Base-by-base conservation (phyloP, 2,888 invertebrate genomes). In the Frankliniella intonsa region DNA sequence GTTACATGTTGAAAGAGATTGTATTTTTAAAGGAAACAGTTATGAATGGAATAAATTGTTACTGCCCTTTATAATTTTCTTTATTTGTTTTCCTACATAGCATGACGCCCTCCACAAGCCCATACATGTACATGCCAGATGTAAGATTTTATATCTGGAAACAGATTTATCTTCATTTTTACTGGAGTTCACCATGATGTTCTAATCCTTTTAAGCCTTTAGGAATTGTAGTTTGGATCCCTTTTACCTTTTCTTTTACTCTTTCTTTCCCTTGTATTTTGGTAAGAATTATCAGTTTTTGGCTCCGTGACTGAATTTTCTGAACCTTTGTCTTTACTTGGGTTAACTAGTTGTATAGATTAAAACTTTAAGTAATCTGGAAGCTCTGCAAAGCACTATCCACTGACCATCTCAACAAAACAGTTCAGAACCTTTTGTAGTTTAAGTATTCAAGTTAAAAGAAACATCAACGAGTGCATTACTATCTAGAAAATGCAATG, bases 11-110 rank as follows among this genome's bases (percentile, higher is more conserved):
- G 69, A 76, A 76, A 76, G 69, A 76, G 69, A 76, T 76, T 76
- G 69, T 76, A 76, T 76, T 76, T 76, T 76, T 76, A 76, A 76
- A 76, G 69, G 25, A 76, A 76, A 76, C 25, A 25, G 69, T 76
- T 76, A 76, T 76, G 69, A 76, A 76, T 22, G 25, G 69, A 76
- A 76, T 76, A 76, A 76, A 76, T 76, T 76, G 69, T 76, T 76
- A 76, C 69, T 76, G 69, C 69, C 69, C 69, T 76, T 76, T 76
- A 76, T 76, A 76, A 76, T 76, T 76, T 76, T 76, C 22, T 76
- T 76, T 76, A 76, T 76, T 76, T 76, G 69, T 76, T 76, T 76
- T 76, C 69, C 69, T 76, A n/a, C n/a, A 62, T 19, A 62, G 62
- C 62, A 62, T 62, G 62, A 62, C 14, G 62, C n/a, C 69, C 69